Evolutionary conservation across 2,888 invertebrate genomes (phyloP), one percentile per base, ranked within the genome.

Genomic region (Trissolcus japonicus): DNA sequence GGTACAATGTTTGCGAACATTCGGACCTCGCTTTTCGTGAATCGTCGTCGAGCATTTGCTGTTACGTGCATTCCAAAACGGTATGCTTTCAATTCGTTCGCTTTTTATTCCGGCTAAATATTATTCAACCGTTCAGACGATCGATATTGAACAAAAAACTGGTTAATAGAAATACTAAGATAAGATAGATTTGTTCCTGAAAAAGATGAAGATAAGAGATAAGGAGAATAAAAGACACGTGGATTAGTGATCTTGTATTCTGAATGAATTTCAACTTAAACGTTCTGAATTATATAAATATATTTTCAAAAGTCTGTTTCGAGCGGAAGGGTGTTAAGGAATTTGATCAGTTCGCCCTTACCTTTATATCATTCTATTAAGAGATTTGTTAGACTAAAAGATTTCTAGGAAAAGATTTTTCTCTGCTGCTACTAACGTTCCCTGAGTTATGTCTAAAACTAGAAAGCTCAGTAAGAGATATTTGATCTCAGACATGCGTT

Each of bases 401-500:
- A 71, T 57, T 63, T 62, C 57, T 51, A 14, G 54, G 46, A 62
- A 46, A 56, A 57, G 63, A 71, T 63, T 63, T 72, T 60, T 51
- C 19, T 65, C 2, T 35, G 11, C 54, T 43, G 54, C 48, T 11
- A 25, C 17, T 14, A 50, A 59, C 63, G 59, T 72, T 65, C 57
- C 50, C 56, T 51, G 19, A 17, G 29, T 46, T 59, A 59, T 35
- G 35, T 62, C 50, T 48, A 25, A 29, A 16, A 53, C 21, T 59
- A 35, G 63, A 63, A 59, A 65, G 65, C 65, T 65, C 63, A 55
- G 48, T n/a, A 53, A 54, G 65, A 72, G 54, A 59, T 72, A 60
- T 65, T 59, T 72, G 63, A 72, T 65, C 72, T 51, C 48, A 14
- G 53, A 40, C 54, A 65, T 65, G 59, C 54, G 59, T 72, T 72